Percentiles rank a stretch among this genome's conserved stretches.
Evolutionary conservation across 2,888 invertebrate genomes (phyloP).

Genomic region (Sphecodes monilicornis): DNA sequence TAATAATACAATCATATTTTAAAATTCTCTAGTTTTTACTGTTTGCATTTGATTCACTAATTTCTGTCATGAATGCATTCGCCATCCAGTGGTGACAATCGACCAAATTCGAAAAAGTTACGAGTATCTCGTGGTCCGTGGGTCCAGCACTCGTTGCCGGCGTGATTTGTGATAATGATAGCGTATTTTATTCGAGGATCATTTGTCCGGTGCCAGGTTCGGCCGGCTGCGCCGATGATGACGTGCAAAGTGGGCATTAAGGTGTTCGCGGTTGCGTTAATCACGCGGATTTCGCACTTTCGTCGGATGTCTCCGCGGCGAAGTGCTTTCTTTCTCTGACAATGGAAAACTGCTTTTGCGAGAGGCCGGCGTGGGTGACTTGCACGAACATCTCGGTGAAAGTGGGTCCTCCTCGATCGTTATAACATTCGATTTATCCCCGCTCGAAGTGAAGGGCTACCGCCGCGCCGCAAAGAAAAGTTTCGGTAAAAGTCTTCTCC

Average conservation of each 20-base stretch:
- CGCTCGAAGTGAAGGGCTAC: conserved; percentile 46
- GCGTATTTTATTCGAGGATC: conserved; percentile 73
- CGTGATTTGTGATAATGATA: conserved; percentile 74
- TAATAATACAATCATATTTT: neutral
- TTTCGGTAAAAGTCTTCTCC: conserved; percentile 47
- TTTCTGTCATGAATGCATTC: neutral
- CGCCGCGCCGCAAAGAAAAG: conserved; percentile 25
- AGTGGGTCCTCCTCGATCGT: conserved; percentile 60
- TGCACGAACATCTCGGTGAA: conserved; percentile 63
- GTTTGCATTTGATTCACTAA: neutral
- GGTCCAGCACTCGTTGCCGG: conserved; percentile 22
- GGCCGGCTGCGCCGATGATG: conserved; percentile 70
- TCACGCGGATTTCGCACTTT: conserved; percentile 64
- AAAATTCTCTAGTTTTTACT: neutral
- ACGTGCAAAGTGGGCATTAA: conserved; percentile 76
- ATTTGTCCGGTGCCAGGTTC: conserved; percentile 68
- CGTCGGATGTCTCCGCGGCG: conserved; percentile 35
- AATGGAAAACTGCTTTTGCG: conserved; percentile 37
- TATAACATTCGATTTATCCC: conserved; percentile 58
- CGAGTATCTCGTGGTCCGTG: neutral
- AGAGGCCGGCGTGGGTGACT: conserved; percentile 63
- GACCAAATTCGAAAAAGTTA: neutral
- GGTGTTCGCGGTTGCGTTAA: conserved; percentile 73
- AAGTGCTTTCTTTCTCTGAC: conserved; percentile 38
- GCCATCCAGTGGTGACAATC: too few species aligned